A percentile compares a stretch with the other conserved stretches of the same genome.
Conservation (phyloP, 2,888 invertebrate species). For the Agrochola litura region DNA sequence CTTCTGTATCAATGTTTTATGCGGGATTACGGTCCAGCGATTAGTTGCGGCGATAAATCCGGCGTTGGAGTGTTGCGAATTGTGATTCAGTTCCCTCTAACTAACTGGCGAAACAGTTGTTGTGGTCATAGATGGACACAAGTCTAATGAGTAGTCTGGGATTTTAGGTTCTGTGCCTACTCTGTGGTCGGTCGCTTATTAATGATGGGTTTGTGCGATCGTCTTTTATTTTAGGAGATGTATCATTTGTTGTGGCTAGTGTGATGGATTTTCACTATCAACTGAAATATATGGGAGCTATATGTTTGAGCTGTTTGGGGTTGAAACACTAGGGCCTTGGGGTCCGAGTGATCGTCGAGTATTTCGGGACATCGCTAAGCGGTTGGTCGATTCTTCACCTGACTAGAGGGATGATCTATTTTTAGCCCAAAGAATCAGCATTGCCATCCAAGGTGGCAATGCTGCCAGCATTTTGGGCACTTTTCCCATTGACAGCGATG, state of each 20-base stretch:
- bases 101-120: slow-evolving; percentile 64
- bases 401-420: no score
- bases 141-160: slow-evolving; percentile 61
- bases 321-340: no score
- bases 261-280: neutral
- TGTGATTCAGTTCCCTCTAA: slow-evolving; percentile 71
- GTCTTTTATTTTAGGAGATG: slow-evolving; percentile 52
- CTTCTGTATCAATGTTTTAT: slow-evolving; percentile 39
- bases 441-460: no score
- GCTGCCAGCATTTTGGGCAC: no score
- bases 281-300: neutral
- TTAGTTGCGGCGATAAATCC: slow-evolving; percentile 71
- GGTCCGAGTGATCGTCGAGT: no score
- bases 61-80: slow-evolving; percentile 68
- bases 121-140: slow-evolving; percentile 65
- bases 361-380: no score
- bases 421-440: no score
- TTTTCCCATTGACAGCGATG: no score
- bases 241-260: slow-evolving; percentile 30
- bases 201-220: slow-evolving; percentile 44
- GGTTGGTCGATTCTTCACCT: no score
- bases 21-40: slow-evolving; percentile 57
- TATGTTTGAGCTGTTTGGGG: no score
- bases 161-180: slow-evolving; percentile 52
- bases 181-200: slow-evolving; percentile 48